Conservation (phyloP, 2,797 vertebrate species). For the Rhabdomys pumilio region DNA sequence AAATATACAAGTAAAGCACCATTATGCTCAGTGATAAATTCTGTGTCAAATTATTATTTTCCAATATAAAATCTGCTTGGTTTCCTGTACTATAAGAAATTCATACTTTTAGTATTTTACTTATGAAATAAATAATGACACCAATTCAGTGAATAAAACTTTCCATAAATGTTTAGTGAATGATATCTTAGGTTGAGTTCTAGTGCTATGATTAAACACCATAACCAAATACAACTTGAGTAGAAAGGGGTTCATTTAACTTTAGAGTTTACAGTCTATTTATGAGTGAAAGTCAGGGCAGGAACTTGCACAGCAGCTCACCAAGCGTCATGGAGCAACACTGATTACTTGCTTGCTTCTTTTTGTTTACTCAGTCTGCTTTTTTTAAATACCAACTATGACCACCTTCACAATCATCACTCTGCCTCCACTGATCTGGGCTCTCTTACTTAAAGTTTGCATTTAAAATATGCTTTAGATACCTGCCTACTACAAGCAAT, state of each 20-base stretch:
- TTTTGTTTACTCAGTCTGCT: not conserved
- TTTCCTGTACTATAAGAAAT: not conserved
- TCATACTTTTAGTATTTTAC: not conserved
- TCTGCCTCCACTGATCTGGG: not conserved
- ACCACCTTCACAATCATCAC: not conserved
- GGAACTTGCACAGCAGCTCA: not conserved
- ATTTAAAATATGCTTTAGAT: not conserved
- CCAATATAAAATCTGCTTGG: not conserved
- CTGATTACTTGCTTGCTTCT: not conserved
- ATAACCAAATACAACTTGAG: not conserved
- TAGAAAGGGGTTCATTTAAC: not conserved
- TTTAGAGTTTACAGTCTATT: not conserved
- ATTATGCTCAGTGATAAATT: not conserved
- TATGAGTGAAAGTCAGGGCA: not conserved
- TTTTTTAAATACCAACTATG: not conserved
- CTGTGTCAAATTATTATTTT: not conserved
- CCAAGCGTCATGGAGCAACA: too few species aligned
- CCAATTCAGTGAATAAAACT: not conserved
- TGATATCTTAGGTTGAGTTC: not conserved
- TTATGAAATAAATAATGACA: not conserved
- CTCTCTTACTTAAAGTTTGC: too few species aligned
- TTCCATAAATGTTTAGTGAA: constrained; percentile 10
- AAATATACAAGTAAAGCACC: not conserved
- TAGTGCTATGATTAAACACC: not conserved
- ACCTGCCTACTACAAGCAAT: too few species aligned